Conservation (phyloP, 2,888 invertebrate genomes). For the Lasioglossum vierecki region DNA sequence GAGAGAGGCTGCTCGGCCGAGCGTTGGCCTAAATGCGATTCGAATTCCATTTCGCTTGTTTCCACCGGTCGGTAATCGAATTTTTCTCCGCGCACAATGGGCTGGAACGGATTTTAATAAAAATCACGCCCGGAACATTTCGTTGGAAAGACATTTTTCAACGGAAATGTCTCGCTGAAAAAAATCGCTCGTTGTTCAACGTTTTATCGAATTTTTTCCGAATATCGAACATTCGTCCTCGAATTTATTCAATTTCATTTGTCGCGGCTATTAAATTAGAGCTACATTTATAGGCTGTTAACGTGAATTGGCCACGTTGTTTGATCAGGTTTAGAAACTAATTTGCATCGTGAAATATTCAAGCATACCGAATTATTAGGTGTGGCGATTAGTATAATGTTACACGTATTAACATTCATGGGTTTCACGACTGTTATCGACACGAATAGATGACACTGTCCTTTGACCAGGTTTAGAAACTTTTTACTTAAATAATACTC, state of each 20-base stretch:
- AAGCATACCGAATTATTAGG: too few relatives aligned
- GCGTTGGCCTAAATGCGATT: constrained; percentile 6
- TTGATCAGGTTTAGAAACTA: not conserved
- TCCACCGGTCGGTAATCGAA: constrained; percentile 53
- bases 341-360: too few relatives aligned
- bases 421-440: too few relatives aligned
- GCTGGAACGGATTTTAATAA: constrained; percentile 48
- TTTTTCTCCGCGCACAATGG: constrained; percentile 51
- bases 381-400: not conserved
- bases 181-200: not conserved
- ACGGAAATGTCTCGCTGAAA: not conserved
- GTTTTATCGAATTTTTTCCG: not conserved
- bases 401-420: not conserved
- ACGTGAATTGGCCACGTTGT: too few relatives aligned
- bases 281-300: too few relatives aligned
- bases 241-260: not conserved
- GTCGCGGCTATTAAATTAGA: not conserved
- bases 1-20: not conserved
- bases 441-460: too few relatives aligned
- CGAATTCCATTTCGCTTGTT: constrained; percentile 52
- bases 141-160: not conserved
- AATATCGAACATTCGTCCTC: not conserved
- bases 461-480: too few relatives aligned
- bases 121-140: constrained; percentile 39
- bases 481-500: too few relatives aligned